These are phyloP conservation scores for Odontocerum albicorne DNA, from an alignment of 2,888 invertebrate genomes.

Conservation along the genomic window DNA sequence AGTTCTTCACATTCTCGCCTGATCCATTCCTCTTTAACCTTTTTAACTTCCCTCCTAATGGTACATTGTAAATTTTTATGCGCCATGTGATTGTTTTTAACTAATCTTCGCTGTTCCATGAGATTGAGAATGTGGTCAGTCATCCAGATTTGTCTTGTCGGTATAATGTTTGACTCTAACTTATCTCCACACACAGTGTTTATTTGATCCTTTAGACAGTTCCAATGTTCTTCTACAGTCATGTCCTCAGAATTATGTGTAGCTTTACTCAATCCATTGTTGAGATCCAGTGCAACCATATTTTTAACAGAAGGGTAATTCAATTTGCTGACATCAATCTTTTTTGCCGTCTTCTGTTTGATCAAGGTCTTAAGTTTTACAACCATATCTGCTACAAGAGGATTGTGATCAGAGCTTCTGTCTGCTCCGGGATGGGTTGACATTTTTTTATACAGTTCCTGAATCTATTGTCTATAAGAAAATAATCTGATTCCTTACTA, in stretches of 20 bases:
- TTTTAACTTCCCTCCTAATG: background rate
- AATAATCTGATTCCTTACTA: conserved; percentile 2
- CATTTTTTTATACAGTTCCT: background rate
- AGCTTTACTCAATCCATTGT: background rate
- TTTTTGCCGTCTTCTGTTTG: background rate
- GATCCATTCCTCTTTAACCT: conserved; percentile 4
- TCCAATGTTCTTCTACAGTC: background rate
- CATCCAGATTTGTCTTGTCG: background rate
- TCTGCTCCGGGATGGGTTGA: conserved; percentile 1
- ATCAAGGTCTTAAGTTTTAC: background rate
- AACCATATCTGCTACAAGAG: background rate
- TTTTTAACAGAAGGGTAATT: background rate
- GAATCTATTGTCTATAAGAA: background rate
- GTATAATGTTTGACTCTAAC: background rate
- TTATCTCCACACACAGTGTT: background rate
- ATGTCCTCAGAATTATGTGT: background rate
- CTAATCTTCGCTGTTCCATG: conserved; percentile 2
- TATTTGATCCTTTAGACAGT: background rate
- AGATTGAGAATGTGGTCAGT: background rate
- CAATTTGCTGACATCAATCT: background rate
- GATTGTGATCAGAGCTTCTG: background rate
- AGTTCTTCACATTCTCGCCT: conserved; percentile 1
- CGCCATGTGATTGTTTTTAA: background rate
- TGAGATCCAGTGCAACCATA: background rate
- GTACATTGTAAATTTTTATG: conserved; percentile 1